Evolutionary conservation across 2,113 vertebrate species (phyloP), one percentile per base, ranked within the genome.

Genomic region (Morone chrysops): DNA sequence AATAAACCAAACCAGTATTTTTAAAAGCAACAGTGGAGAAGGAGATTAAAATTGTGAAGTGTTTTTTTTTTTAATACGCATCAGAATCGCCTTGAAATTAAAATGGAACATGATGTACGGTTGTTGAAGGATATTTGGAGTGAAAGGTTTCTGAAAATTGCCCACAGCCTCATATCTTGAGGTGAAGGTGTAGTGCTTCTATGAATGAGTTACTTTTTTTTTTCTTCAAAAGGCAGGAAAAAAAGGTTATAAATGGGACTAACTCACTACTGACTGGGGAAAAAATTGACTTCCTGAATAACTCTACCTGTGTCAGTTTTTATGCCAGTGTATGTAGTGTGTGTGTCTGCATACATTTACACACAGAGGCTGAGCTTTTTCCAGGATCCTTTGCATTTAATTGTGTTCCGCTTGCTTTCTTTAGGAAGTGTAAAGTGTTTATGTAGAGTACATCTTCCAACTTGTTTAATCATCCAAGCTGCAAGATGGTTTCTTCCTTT

Each of bases 81-180:
- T 13, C 61, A 14, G 51, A 54, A 56, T 60, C n/a, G 36, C 20
- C 5, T 61, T 47, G 5, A 63, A 47, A 82, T 54, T 38, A 62
- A n/a, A 48, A 5, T 11, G 9, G 17, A 65, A 6, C 41, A 50
- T 9, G 41, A 59, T 18, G 63, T 4, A 25, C 1, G 9, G 12
- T 9, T 43, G 20, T 22, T 75, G 12, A 75, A 41, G 20, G 60
- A 41, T 18, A 82, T 83, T 50, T 45, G 14, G 47, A 62, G 17
- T 43, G 12, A 59, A 62, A 8, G 16, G 68, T 20, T 80, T 45
- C 10, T 48, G 38, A 50, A 48, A 73, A 69, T 11, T 4, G 10
- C 2, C 31, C 43, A 1, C 7, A 36, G 41, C 62, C 22, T 51
- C n/a, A 4, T 20, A 47, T 43, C 10, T 43, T 70, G 67, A 38